Conservation (phyloP, 2,797 vertebrate genomes). For the Sebastiscus albofasciatus region DNA sequence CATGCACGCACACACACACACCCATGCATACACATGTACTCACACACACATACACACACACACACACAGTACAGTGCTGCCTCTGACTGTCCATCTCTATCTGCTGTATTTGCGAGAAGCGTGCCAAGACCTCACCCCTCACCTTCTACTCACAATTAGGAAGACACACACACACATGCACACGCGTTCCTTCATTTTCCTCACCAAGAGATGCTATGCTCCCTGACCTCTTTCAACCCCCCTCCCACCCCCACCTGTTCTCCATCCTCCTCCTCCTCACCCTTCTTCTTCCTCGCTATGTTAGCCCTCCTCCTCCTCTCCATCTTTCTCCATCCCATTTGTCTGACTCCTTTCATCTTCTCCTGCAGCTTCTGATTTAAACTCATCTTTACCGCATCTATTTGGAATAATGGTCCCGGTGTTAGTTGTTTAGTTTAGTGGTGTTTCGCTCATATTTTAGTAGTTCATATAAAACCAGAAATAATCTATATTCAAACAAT, state of each 20-base stretch:
- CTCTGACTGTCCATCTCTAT: slow-evolving; percentile 72
- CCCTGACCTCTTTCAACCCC: slow-evolving; percentile 66
- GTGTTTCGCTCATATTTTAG: neutral
- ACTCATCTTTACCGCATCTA: slow-evolving; percentile 33
- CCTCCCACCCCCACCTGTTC: slow-evolving; percentile 54
- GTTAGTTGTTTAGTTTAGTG: neutral
- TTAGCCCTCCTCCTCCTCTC: slow-evolving; percentile 42
- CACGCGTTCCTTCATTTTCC: slow-evolving; percentile 54
- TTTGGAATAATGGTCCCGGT: slow-evolving; percentile 26
- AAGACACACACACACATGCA: slow-evolving; percentile 42
- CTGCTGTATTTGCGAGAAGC: slow-evolving; percentile 62
- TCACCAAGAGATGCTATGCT: slow-evolving; percentile 51
- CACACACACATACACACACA: slow-evolving; percentile 6
- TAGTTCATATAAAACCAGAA: neutral
- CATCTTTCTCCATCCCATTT: slow-evolving; percentile 42
- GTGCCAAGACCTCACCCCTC: slow-evolving; percentile 71
- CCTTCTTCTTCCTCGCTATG: slow-evolving; percentile 15
- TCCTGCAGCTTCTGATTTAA: slow-evolving; percentile 41
- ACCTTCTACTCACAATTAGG: slow-evolving; percentile 73
- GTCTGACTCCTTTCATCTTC: slow-evolving; percentile 53
- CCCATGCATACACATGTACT: slow-evolving; percentile 11
- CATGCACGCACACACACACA: slow-evolving; percentile 27
- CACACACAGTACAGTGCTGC: slow-evolving; percentile 34
- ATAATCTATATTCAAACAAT: neutral
- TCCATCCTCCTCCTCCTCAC: slow-evolving; percentile 19